Evolutionary conservation across 2,888 invertebrate species (phyloP), one percentile per base, ranked within the genome.

Genomic region (Meteorus cinctellus): DNA sequence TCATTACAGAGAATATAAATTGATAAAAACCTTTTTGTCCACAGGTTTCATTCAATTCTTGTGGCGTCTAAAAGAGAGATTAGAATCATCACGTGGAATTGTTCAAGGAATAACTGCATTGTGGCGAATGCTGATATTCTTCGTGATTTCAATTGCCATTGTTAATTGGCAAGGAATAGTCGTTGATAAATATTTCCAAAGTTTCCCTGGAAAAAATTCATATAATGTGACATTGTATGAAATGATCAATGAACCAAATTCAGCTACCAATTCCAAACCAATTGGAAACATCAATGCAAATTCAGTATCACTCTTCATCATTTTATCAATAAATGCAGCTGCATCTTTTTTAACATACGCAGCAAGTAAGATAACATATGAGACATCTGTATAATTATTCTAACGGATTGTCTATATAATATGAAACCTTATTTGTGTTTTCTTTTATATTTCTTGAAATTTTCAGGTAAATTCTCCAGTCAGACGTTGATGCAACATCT

Each of bases 401-500:
- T 12, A 12, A 12, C 2, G 14, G 8, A 59, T 29, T n/a, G 41
- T 60, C 24, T n/a, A 59, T 27, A 2, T 45, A 4, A 12, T 27
- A 14, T 48, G 14, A 16, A 48, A 48, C 16, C 4, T 16, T 48
- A 4, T 48, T n/a, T n/a, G 4, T 48, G 3, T 68, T 60, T 14
- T 29, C n/a, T 27, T 73, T 77, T 73, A 78, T 19, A 4, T 55
- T 55, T 1, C 2, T 24, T 6, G 6, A 10, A 82, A 82, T 48
- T 82, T 82, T 75, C 87, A 90, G 91, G 94, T 4, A 97, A 96
- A 90, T 96, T 96, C 82, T 95, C 96, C 0, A 96, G 96, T 90
- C 96, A 96, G 91, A 95, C 97, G 79, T 93, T 95, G 87, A 97
- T 98, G 86, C 97, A 98, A 88, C 93, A 94, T 72, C 94, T 96